Conservation (phyloP, 2,888 invertebrate genomes). For the Platycheirus albimanus region DNA sequence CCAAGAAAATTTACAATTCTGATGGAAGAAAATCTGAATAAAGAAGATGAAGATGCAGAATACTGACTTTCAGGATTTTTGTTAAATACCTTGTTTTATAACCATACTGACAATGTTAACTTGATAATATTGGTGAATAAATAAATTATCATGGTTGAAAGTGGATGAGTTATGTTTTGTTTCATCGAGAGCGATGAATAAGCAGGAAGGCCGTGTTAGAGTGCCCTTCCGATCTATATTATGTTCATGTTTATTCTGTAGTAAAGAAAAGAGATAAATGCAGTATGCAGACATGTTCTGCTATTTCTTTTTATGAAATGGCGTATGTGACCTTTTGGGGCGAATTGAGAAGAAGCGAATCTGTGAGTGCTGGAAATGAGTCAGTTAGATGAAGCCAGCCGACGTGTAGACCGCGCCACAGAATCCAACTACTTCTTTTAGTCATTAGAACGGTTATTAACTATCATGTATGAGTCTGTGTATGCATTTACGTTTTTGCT, state of each 20-base stretch:
- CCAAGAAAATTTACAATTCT: not conserved
- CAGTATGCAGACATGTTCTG: too few species aligned
- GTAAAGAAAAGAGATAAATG: too few species aligned
- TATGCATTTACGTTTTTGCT: too few species aligned
- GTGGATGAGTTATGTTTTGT: conserved; percentile 1
- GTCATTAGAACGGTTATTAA: too few species aligned
- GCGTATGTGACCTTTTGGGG: not conserved
- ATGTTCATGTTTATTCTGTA: not conserved
- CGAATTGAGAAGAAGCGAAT: not conserved
- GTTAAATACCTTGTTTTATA: not conserved
- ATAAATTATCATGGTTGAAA: not conserved
- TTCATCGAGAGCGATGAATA: too few species aligned
- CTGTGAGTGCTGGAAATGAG: not conserved
- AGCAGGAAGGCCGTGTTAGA: conserved; percentile 2
- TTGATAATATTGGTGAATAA: not conserved
- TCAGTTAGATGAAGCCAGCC: too few species aligned
- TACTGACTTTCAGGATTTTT: not conserved
- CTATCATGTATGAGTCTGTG: too few species aligned
- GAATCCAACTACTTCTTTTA: too few species aligned
- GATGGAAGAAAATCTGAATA: not conserved
- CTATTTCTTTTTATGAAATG: too few species aligned
- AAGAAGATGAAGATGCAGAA: not conserved
- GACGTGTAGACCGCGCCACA: too few species aligned
- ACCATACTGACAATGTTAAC: conserved; percentile 11
- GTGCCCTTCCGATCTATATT: not conserved